phyloP scores from a whole-genome alignment of 2,797 vertebrate genomes.

The Vespertilio murinus region DNA sequence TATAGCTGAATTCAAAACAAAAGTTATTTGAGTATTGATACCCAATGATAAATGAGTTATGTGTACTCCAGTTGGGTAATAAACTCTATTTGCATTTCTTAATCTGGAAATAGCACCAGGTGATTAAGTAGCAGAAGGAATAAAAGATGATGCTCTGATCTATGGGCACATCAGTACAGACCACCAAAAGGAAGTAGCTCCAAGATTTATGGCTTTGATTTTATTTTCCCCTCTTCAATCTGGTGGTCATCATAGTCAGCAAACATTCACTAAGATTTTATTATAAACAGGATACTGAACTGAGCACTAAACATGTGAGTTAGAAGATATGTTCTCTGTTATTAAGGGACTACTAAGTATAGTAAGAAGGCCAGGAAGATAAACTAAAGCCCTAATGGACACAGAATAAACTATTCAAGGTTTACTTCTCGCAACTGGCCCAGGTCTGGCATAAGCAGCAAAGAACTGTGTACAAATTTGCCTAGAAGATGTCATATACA shows the following conservation, averaged over 20 bases:
- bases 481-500: too few species aligned
- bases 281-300: background rate
- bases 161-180: fast-evolving
- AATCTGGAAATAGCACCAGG: constrained; percentile 18
- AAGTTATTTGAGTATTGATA: background rate
- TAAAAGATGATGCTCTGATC: background rate
- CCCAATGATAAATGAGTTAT: background rate
- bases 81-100: constrained; percentile 18
- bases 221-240: background rate
- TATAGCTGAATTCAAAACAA: background rate
- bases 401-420: background rate
- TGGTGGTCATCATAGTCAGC: background rate
- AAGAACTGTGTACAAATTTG: background rate
- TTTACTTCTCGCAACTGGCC: background rate
- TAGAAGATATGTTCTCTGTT: background rate
- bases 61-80: background rate
- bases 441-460: background rate
- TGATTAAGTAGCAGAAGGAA: constrained; percentile 44
- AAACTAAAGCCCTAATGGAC: background rate
- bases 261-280: background rate
- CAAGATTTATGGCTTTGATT: background rate
- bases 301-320: background rate
- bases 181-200: background rate
- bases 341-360: background rate
- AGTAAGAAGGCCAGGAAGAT: background rate